Evolutionary conservation across 2,113 vertebrate genomes (phyloP).

Genomic region (Xiphias gladius): DNA sequence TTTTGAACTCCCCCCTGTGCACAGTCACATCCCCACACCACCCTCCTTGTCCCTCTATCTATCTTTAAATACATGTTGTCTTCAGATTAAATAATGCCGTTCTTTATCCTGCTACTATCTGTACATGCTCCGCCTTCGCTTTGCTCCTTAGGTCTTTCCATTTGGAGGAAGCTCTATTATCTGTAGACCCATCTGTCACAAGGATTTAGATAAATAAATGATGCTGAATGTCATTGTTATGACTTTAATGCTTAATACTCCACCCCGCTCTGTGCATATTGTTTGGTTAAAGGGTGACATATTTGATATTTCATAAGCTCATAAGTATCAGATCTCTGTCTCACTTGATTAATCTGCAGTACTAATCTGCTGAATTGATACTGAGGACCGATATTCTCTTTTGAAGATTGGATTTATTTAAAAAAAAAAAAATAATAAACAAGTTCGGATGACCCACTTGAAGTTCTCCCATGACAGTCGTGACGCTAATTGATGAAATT

Average conservation of each 20-base stretch:
- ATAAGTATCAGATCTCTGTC: constrained; percentile 66
- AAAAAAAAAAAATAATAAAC: constrained; percentile 1
- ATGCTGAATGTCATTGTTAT: constrained; percentile 78
- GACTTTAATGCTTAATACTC: constrained; percentile 79
- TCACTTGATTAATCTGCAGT: constrained; percentile 75
- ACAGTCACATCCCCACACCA: background rate
- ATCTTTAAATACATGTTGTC: constrained; percentile 54
- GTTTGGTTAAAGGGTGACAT: constrained; percentile 67
- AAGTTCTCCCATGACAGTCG: background rate
- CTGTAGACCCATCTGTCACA: constrained; percentile 78
- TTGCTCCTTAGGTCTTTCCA: constrained; percentile 59
- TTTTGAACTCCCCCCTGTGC: background rate
- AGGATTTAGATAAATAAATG: constrained; percentile 75
- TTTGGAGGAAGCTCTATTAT: constrained; percentile 64
- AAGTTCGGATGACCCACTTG: constrained; percentile 18
- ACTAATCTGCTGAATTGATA: constrained; percentile 72
- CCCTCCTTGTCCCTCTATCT: constrained; percentile 5
- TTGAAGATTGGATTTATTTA: constrained; percentile 54
- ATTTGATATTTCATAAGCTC: constrained; percentile 80
- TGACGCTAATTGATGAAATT: constrained; percentile 17
- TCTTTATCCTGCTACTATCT: constrained; percentile 69
- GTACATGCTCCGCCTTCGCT: constrained; percentile 33
- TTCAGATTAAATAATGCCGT: constrained; percentile 70
- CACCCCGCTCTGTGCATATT: constrained; percentile 60
- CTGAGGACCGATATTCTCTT: constrained; percentile 36